Base-by-base conservation (phyloP, 1,140 invertebrate genomes). In the Polypedilum pembai region DNA sequence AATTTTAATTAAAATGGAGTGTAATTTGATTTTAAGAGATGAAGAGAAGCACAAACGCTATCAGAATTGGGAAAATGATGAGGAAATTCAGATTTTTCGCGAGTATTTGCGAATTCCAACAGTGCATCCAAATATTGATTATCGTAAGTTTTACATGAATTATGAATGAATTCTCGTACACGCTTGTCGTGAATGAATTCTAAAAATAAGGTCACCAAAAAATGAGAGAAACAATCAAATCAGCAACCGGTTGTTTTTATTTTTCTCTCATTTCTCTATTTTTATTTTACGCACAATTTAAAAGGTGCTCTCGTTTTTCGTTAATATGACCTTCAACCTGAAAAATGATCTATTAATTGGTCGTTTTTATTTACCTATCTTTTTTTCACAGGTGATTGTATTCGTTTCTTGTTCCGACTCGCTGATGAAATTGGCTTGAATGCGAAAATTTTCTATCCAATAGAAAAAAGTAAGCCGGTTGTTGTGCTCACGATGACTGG, bases 401-500 rank as follows among this genome's bases (percentile, higher is more conserved):
- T 89, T 20, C 81, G 85, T 73, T 94, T 92, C 82, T 79, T 93
- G 4, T 82, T 85, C 76, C 83, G 84, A 8, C 88, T 90, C 80
- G 90, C 89, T 0, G 79, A 86, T 75, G 84, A 84, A 73, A 77
- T 93, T 41, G 85, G 83, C 3, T 81, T 93, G 10, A 85, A 86
- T 12, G 79, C 86, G 41, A 82, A 85, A 76, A 82, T 88, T 17
- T 82, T 85, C 75, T 76, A 77, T 74, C 78, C 78, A 0, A 75
- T 73, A 7, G 77, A 65, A 17, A 82, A 85, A 8, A 83, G 82
- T 3, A 90, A 88, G 78, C 91, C 91, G 5, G 84, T 92, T 69
- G 84, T 92, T 41, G 79, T 94, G 41, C 87, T 95, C 78, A 92
- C 91, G 75, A 91, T 91, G 88, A 75, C 80, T 76, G 93, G 93